Conservation (phyloP, 2,797 vertebrate genomes). For the Falco cherrug region DNA sequence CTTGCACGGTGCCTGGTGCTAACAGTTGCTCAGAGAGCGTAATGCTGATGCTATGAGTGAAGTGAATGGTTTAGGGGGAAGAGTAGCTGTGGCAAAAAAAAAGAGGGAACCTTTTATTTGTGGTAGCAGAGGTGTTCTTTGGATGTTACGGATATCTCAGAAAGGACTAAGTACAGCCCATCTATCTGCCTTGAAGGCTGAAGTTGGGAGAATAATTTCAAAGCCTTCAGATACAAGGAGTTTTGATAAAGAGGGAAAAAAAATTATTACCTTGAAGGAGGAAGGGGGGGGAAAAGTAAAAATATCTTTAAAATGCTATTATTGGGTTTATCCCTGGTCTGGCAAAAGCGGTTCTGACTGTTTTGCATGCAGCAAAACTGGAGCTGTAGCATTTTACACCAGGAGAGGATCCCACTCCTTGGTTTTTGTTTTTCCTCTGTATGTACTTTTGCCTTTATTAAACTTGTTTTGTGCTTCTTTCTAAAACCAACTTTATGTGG, state of each 20-base stretch:
- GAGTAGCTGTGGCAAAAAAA: neutral
- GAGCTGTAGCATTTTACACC: neutral
- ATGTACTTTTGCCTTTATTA: neutral
- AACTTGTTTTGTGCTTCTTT: neutral
- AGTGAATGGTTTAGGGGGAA: neutral
- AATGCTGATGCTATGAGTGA: neutral
- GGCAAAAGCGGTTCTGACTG: neutral
- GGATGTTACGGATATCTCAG: neutral
- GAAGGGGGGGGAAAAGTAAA: neutral
- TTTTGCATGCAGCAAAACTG: neutral
- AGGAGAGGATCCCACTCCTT: neutral
- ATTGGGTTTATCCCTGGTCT: neutral
- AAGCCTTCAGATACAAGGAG: neutral
- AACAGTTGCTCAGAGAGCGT: neutral
- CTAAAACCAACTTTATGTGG: neutral
- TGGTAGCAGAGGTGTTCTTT: neutral
- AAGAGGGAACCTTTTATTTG: neutral
- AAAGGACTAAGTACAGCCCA: neutral
- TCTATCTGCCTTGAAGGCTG: neutral
- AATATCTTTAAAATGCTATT: neutral
- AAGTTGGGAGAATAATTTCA: neutral
- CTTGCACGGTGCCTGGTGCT: neutral
- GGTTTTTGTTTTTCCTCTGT: neutral
- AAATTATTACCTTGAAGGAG: neutral
- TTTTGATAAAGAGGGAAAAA: neutral